phyloP scores from a whole-genome alignment of 2,888 invertebrate genomes.

The Gerris lacustris region DNA sequence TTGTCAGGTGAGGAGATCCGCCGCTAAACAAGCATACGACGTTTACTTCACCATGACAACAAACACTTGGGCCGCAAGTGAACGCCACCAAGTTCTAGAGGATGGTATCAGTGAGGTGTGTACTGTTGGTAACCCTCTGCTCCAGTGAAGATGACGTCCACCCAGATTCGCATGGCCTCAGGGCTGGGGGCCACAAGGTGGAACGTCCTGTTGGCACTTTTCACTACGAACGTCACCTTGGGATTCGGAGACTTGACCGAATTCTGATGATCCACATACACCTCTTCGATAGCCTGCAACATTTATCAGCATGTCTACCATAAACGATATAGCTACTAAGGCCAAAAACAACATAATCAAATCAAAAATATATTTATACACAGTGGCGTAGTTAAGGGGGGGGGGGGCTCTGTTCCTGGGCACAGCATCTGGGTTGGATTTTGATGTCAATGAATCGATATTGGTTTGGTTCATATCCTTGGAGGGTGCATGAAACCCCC shows the following conservation, averaged over 20 bases:
- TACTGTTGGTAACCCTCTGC: constrained; percentile 75
- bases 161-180: constrained; percentile 92
- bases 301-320: constrained; percentile 3
- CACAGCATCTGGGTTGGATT: too few species aligned
- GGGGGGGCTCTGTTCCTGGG: too few species aligned
- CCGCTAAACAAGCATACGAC: too few species aligned
- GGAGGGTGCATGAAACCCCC: too few species aligned
- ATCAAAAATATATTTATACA: too few species aligned
- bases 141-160: constrained; percentile 86
- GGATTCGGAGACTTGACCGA: constrained; percentile 83
- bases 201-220: constrained; percentile 78
- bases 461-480: too few species aligned
- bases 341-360: neutral
- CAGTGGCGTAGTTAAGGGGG: too few species aligned
- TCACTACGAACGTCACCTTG: constrained; percentile 85
- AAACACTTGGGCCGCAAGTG: too few species aligned
- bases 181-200: constrained; percentile 87
- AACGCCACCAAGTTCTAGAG: neutral
- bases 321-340: constrained; percentile 3
- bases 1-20: too few species aligned
- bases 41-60: too few species aligned
- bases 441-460: too few species aligned
- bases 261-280: constrained; percentile 89
- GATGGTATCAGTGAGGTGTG: constrained; percentile 18
- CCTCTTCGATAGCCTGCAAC: constrained; percentile 82